Evolutionary conservation across 2,888 invertebrate genomes (phyloP).

Genomic region (Globia sparganii): DNA sequence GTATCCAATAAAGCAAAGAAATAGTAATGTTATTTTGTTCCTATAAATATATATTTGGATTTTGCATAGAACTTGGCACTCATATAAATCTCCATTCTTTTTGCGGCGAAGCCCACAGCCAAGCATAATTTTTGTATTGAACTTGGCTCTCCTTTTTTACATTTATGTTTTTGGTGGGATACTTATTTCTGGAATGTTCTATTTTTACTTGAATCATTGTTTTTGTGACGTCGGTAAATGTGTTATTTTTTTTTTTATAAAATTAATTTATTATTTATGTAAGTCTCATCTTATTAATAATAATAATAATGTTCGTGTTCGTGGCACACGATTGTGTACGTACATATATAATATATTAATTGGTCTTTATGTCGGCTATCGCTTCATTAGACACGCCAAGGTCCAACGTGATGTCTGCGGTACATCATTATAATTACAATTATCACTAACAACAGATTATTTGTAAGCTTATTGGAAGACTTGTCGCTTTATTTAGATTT

Average conservation of each 20-base stretch:
- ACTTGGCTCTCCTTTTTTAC: no score
- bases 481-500: not conserved
- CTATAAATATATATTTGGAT: no score
- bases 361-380: conserved; percentile 39
- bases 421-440: conserved; percentile 14
- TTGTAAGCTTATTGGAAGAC: conserved; percentile 6
- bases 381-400: conserved; percentile 47
- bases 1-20: no score
- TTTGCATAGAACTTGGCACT: no score
- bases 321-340: conserved; percentile 27
- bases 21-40: no score
- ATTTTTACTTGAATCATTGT: no score
- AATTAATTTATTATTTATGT: not conserved
- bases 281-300: conserved; percentile 10
- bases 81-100: no score
- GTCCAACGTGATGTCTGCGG: conserved; percentile 15
- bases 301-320: conserved; percentile 31
- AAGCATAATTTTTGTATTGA: no score
- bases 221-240: not conserved
- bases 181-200: no score
- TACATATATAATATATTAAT: conserved; percentile 50
- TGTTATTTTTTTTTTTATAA: not conserved
- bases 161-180: no score
- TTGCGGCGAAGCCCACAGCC: no score
- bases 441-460: conserved; percentile 16